These are phyloP conservation scores for Paedocypris micromegethes DNA, from an alignment of 2,797 vertebrate genomes.

Conservation along the genomic window DNA sequence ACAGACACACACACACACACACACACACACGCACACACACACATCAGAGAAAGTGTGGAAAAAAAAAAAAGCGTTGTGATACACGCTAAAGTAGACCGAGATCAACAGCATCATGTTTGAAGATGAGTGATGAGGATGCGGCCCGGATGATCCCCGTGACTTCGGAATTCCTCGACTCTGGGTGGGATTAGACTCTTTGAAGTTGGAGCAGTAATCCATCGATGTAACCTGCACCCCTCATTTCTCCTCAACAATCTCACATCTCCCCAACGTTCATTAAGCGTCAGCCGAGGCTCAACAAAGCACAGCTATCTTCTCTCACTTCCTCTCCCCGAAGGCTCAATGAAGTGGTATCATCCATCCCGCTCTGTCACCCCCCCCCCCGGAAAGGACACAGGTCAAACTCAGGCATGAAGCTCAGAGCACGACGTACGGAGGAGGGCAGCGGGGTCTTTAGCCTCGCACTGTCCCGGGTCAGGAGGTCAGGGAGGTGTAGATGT, in stretches of 20 bases:
- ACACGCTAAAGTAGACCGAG: neutral
- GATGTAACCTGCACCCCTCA: constrained; percentile 83
- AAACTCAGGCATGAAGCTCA: constrained; percentile 13
- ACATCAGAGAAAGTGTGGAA: too few relatives aligned
- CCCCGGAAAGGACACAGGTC: constrained; percentile 28
- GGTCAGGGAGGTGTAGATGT: constrained; percentile 48
- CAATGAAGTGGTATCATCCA: constrained; percentile 16
- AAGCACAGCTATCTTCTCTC: constrained; percentile 10
- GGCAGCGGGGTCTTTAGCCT: constrained; percentile 22
- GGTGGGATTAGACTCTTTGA: constrained; percentile 83
- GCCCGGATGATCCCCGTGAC: constrained; percentile 4
- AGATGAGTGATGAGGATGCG: constrained; percentile 6
- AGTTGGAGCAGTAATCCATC: constrained; percentile 72
- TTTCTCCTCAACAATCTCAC: constrained; percentile 65
- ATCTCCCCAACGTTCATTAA: constrained; percentile 38
- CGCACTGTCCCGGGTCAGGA: constrained; percentile 28
- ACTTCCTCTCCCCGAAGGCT: neutral
- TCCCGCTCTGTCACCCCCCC: constrained; percentile 17
- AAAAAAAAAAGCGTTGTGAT: neutral
- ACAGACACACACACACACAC: too few relatives aligned
- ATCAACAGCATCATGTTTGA: neutral
- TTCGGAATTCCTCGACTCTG: constrained; percentile 67
- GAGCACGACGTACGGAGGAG: constrained; percentile 17
- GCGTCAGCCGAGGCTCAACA: constrained; percentile 16
- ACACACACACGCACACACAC: too few relatives aligned